Conservation (phyloP, 1,140 invertebrate species). For the Calosoma granatense region DNA sequence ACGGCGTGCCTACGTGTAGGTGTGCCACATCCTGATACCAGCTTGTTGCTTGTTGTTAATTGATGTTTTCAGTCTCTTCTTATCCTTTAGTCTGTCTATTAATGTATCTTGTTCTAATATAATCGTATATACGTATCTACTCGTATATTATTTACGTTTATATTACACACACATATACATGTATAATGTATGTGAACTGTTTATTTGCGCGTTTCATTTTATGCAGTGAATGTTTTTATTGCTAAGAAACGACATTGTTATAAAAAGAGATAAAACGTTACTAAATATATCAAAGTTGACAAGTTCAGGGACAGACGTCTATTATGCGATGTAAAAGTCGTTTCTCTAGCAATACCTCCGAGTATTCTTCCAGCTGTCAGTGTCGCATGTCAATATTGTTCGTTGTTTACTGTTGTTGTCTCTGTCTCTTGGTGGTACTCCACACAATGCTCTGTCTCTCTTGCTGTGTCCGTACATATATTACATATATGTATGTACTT, state of each 20-base stretch:
- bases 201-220: neutral
- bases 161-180: no score
- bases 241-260: neutral
- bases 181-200: neutral
- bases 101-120: no score
- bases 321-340: neutral
- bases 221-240: neutral
- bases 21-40: neutral
- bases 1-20: neutral
- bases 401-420: conserved; percentile 29
- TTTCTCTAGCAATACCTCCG: conserved; percentile 10
- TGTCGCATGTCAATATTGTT: conserved; percentile 29
- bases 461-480: neutral
- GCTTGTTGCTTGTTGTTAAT: conserved; percentile 3
- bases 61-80: no score
- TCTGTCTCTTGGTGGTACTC: conserved; percentile 21
- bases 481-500: neutral
- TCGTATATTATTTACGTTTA: no score
- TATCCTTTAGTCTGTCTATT: no score
- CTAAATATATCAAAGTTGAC: no score
- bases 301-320: neutral
- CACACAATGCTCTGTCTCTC: neutral
- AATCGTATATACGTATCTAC: no score
- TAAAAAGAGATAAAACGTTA: no score
- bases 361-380: conserved; percentile 16